A percentile compares a stretch with the other conserved stretches of the same genome.
These are phyloP conservation scores for Chironomus striatipennis DNA, from an alignment of 1,140 invertebrate genomes.

Conservation along the genomic window DNA sequence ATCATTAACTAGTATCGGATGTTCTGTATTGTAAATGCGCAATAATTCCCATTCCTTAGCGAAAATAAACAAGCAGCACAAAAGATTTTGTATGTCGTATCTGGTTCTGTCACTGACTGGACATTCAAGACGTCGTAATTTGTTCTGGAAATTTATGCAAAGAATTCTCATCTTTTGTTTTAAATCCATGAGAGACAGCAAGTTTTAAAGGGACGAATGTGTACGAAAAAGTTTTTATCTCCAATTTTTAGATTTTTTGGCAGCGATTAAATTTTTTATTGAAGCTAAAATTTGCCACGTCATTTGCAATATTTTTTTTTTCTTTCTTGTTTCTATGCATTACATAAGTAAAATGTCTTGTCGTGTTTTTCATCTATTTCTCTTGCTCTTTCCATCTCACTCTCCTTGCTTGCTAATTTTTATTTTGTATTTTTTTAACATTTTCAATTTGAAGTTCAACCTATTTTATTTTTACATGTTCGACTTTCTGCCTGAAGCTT, in stretches of 20 bases:
- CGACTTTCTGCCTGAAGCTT: conserved; percentile 6
- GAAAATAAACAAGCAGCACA: background rate
- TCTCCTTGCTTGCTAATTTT: conserved; percentile 14
- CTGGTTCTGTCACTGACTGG: no score
- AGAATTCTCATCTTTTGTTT: background rate
- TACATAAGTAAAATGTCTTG: conserved; percentile 29
- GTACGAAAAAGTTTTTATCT: background rate
- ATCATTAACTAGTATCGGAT: no score
- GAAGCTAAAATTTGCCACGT: background rate
- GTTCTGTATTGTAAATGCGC: background rate
- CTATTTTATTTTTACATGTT: conserved; percentile 10
- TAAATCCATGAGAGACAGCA: background rate
- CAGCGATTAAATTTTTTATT: background rate
- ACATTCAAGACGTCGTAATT: no score
- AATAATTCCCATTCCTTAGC: background rate
- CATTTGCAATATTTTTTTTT: conserved; percentile 9
- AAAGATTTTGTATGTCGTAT: no score
- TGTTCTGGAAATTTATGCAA: background rate
- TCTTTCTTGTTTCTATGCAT: conserved; percentile 35
- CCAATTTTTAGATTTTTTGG: background rate
- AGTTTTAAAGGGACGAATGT: background rate
- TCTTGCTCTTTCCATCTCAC: background rate
- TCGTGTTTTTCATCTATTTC: conserved; percentile 20
- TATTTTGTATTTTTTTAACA: no score
- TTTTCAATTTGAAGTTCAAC: conserved; percentile 14